A percentile compares a stretch with the other conserved stretches of the same genome.
Evolutionary conservation across 2,888 invertebrate genomes (phyloP).

Genomic region (Bombylius major): DNA sequence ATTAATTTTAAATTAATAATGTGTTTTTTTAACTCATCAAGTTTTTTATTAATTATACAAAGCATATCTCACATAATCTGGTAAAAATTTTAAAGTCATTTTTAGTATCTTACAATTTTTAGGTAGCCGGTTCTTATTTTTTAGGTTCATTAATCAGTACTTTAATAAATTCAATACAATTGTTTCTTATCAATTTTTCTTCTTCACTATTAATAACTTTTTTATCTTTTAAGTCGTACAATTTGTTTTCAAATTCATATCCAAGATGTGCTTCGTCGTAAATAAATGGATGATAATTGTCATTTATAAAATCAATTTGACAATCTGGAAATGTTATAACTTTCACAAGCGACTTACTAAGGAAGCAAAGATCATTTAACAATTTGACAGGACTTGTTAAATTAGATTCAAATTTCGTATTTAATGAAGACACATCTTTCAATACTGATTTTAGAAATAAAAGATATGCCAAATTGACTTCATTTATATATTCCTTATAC

Average conservation of each 20-base stretch:
- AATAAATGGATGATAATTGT: neutral
- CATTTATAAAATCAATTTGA: neutral
- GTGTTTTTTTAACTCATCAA: too few relatives aligned
- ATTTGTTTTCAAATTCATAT: neutral
- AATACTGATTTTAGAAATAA: slow-evolving; percentile 17
- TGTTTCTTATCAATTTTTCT: neutral
- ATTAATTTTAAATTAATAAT: too few relatives aligned
- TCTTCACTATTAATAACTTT: neutral
- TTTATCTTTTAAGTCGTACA: neutral
- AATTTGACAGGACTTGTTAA: slow-evolving; percentile 15
- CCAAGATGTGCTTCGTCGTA: neutral
- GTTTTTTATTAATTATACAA: too few relatives aligned
- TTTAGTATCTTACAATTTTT: neutral
- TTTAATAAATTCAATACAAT: neutral
- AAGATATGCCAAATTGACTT: neutral
- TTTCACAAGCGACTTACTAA: neutral
- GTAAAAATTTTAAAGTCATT: too few relatives aligned
- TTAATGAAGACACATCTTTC: slow-evolving; percentile 15
- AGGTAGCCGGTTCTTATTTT: neutral
- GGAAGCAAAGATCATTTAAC: neutral
- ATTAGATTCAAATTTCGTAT: slow-evolving; percentile 17
- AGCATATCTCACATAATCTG: too few relatives aligned
- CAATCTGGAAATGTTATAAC: too few relatives aligned
- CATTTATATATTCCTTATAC: neutral
- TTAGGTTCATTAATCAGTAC: neutral